Conservation (phyloP, 2,113 vertebrate genomes). For the Siniperca chuatsi region DNA sequence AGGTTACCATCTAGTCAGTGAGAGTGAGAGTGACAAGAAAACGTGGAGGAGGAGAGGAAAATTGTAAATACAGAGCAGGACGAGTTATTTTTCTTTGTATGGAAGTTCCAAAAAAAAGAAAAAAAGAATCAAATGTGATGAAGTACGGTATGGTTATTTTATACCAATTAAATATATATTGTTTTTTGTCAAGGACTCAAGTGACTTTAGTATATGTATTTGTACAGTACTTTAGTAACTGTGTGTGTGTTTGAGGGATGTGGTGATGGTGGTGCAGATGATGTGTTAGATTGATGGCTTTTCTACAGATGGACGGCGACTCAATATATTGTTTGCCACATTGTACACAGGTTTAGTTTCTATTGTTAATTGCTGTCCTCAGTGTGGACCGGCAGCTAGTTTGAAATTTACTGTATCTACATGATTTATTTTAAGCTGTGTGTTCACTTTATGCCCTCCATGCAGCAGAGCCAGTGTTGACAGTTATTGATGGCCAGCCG, state of each 20-base stretch:
- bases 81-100: no score
- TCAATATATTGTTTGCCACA: constrained; percentile 6
- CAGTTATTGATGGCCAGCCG: not conserved
- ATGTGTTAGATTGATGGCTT: not conserved
- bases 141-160: no score
- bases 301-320: not conserved
- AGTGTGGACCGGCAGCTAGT: not conserved
- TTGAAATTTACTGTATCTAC: constrained; percentile 29
- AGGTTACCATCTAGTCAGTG: no score
- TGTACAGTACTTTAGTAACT: not conserved
- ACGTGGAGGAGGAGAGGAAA: no score
- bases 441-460: not conserved
- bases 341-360: not conserved
- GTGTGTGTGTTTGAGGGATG: not conserved
- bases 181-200: not conserved
- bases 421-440: constrained; percentile 39
- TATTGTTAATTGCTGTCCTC: constrained; percentile 1
- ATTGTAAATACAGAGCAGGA: no score
- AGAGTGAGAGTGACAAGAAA: no score
- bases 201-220: not conserved
- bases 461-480: constrained; percentile 20
- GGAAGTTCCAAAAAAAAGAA: no score
- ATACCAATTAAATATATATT: no score
- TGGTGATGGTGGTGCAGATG: not conserved
- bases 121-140: no score